Percentiles rank a stretch among this genome's conserved stretches.
Evolutionary conservation across 2,797 vertebrate species (phyloP).

Genomic region (Notolabrus celidotus): DNA sequence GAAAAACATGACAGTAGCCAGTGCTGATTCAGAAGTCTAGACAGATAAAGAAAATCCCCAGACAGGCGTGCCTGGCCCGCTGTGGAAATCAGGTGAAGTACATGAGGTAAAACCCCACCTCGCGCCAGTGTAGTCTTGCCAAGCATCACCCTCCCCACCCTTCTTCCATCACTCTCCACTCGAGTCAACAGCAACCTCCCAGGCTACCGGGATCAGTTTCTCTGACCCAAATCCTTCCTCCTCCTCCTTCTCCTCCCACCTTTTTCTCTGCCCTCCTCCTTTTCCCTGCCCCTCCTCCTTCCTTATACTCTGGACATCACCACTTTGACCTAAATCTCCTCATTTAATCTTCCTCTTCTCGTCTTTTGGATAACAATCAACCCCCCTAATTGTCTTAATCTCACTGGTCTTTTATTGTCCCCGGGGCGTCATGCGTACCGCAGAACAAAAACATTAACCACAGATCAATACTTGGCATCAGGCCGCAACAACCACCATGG

Average conservation of each 20-base stretch:
- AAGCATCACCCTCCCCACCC: slow-evolving; percentile 25
- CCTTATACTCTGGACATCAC: slow-evolving; percentile 65
- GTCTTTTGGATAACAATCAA: slow-evolving; percentile 79
- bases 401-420: slow-evolving; percentile 76
- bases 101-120: slow-evolving; percentile 32
- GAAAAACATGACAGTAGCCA: slow-evolving; percentile 23
- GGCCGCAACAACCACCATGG: slow-evolving; percentile 19
- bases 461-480: slow-evolving; percentile 72
- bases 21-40: slow-evolving; percentile 76
- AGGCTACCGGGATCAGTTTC: slow-evolving; percentile 71
- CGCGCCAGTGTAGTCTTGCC: slow-evolving; percentile 22
- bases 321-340: slow-evolving; percentile 86
- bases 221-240: slow-evolving; percentile 78
- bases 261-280: slow-evolving; percentile 34
- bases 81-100: slow-evolving; percentile 65
- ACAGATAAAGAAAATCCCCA: slow-evolving; percentile 60
- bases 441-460: slow-evolving; percentile 68
- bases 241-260: slow-evolving; percentile 30
- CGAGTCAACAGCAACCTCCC: slow-evolving; percentile 20
- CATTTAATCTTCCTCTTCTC: slow-evolving; percentile 81
- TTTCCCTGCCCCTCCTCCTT: slow-evolving; percentile 34
- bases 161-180: slow-evolving; percentile 54
- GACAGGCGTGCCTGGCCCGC: slow-evolving; percentile 39
- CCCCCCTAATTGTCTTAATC: slow-evolving; percentile 84
- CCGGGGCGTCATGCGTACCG: slow-evolving; percentile 19